Percentiles rank a stretch among this genome's conserved stretches.
phyloP scores from a whole-genome alignment of 2,888 invertebrate species.

The Orthonychiurus folsomi region DNA sequence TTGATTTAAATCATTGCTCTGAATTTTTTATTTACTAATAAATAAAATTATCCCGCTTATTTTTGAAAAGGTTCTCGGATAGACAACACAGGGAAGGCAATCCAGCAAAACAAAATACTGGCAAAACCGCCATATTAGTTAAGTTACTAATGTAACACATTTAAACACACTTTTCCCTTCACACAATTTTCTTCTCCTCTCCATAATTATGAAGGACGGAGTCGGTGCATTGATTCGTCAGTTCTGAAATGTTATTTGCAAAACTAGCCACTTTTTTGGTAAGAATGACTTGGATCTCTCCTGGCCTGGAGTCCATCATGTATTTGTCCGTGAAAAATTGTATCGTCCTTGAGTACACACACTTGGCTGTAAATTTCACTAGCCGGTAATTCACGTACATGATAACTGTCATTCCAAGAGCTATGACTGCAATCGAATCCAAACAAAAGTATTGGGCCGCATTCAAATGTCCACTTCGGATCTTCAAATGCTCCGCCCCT shows the following conservation, averaged over 20 bases:
- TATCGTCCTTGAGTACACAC: neutral
- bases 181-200: constrained; percentile 9
- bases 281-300: neutral
- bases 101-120: no score
- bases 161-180: no score
- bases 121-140: no score
- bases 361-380: neutral
- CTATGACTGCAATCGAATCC: constrained; percentile 40
- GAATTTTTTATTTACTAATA: no score
- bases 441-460: constrained; percentile 42
- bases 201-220: neutral
- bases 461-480: constrained; percentile 40
- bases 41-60: no score
- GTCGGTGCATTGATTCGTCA: constrained; percentile 3
- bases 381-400: neutral
- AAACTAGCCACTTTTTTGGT: neutral
- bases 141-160: no score
- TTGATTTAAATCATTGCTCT: no score
- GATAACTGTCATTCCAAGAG: neutral
- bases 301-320: neutral
- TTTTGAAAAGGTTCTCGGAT: no score
- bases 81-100: no score
- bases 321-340: neutral
- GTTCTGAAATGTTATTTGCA: constrained; percentile 11
- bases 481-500: constrained; percentile 42